Conservation (phyloP, 2,888 invertebrate genomes). For the Choristoneura rosaceana region DNA sequence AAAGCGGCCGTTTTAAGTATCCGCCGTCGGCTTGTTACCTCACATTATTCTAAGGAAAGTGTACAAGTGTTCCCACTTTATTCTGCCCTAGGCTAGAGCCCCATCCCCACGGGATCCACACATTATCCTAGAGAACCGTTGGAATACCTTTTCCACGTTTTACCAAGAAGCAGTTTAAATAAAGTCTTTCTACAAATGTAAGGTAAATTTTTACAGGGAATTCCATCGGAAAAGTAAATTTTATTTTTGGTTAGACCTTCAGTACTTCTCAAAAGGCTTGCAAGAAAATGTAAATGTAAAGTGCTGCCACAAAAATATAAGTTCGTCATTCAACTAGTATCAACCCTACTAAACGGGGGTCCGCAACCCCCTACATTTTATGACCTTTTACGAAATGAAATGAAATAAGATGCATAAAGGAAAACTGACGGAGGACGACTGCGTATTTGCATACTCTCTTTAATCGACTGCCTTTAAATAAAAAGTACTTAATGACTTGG, state of each 20-base stretch:
- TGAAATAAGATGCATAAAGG: conserved; percentile 16
- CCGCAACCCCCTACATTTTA: conserved; percentile 26
- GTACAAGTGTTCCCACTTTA: conserved; percentile 33
- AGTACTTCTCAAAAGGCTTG: background rate
- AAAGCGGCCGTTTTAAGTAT: background rate
- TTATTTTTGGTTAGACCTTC: background rate
- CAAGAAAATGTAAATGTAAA: conserved; percentile 1
- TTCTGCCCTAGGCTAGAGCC: conserved; percentile 18
- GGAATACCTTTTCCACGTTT: conserved; percentile 26
- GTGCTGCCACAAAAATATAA: conserved; percentile 2
- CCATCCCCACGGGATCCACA: conserved; percentile 18
- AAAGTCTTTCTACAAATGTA: conserved; percentile 7
- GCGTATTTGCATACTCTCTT: background rate
- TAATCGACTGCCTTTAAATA: background rate
- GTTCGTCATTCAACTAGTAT: conserved; percentile 1
- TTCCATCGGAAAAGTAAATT: background rate
- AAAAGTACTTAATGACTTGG: background rate
- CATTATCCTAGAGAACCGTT: conserved; percentile 18
- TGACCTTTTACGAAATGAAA: conserved; percentile 24
- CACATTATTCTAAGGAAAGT: conserved; percentile 23
- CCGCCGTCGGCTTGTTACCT: conserved; percentile 8
- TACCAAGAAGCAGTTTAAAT: conserved; percentile 11
- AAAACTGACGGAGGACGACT: background rate
- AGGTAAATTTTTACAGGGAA: background rate
- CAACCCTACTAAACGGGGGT: background rate